Evolutionary conservation across 2,888 invertebrate genomes (phyloP).

Genomic region (Ophraella communa): DNA sequence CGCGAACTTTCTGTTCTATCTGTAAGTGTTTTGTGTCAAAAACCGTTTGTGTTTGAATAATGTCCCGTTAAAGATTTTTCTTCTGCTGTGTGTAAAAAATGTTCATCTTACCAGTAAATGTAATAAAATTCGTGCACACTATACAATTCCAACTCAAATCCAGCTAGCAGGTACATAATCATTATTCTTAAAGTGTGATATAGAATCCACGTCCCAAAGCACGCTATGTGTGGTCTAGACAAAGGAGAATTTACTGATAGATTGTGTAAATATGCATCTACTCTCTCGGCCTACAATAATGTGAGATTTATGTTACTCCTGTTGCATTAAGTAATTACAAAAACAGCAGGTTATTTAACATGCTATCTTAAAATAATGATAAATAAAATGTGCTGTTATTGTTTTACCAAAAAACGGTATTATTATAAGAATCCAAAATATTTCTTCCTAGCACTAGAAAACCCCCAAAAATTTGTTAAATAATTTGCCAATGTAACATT

Average conservation of each 20-base stretch:
- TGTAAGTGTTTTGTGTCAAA: too few relatives aligned
- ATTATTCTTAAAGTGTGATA: constrained; percentile 92
- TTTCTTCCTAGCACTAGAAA: too few relatives aligned
- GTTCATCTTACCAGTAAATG: constrained; percentile 79
- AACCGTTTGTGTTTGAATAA: too few relatives aligned
- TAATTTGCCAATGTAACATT: too few relatives aligned
- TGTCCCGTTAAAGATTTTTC: too few relatives aligned
- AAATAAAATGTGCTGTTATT: too few relatives aligned
- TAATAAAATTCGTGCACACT: constrained; percentile 96
- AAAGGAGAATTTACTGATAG: constrained; percentile 72
- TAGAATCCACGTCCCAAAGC: constrained; percentile 93
- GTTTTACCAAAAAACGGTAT: too few relatives aligned
- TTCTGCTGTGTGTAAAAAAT: background rate
- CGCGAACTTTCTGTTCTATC: too few relatives aligned
- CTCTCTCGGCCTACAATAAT: constrained; percentile 78
- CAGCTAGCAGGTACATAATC: constrained; percentile 92
- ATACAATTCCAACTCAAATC: constrained; percentile 94
- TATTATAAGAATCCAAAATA: too few relatives aligned
- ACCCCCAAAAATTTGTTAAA: too few relatives aligned
- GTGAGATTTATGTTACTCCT: background rate
- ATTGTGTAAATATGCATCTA: constrained; percentile 82
- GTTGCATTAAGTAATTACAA: background rate
- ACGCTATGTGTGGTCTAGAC: constrained; percentile 77
- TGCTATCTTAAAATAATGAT: too few relatives aligned
- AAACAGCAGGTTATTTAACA: too few relatives aligned